Evolutionary conservation across 2,888 invertebrate genomes (phyloP).

Genomic region (Pandemis heparana): DNA sequence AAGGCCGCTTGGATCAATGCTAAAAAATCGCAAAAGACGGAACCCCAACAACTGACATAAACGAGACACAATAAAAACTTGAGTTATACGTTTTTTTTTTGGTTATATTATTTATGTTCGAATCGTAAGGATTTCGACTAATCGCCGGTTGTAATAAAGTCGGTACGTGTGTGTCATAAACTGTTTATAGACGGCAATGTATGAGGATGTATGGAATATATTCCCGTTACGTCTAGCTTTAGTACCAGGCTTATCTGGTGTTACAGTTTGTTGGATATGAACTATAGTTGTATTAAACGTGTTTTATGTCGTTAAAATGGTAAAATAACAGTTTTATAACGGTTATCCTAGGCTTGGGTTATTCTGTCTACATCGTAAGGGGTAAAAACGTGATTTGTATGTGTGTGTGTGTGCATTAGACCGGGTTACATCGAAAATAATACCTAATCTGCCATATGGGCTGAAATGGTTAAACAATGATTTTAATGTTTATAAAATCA

Average conservation of each 20-base stretch:
- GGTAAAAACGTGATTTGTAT: no score
- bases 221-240: slow-evolving; percentile 57
- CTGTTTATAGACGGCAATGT: slow-evolving; percentile 63
- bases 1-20: no score
- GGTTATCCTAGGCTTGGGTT: no score
- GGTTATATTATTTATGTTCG: slow-evolving; percentile 70
- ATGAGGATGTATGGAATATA: slow-evolving; percentile 48
- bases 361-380: no score
- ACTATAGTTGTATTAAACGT: background rate
- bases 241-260: slow-evolving; percentile 47
- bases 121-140: slow-evolving; percentile 72
- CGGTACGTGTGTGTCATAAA: slow-evolving; percentile 55
- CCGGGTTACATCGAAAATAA: no score
- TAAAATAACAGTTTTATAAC: background rate
- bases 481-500: no score
- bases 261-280: slow-evolving; percentile 21
- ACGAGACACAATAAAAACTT: slow-evolving; percentile 72
- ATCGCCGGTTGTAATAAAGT: slow-evolving; percentile 67
- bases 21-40: background rate
- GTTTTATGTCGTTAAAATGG: background rate
- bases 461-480: no score
- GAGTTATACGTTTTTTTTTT: slow-evolving; percentile 69
- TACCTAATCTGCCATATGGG: no score
- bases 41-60: slow-evolving; percentile 56
- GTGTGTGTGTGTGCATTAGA: no score